Conservation (phyloP, 2,797 vertebrate genomes). For the Triplophysa yarkandensis region DNA sequence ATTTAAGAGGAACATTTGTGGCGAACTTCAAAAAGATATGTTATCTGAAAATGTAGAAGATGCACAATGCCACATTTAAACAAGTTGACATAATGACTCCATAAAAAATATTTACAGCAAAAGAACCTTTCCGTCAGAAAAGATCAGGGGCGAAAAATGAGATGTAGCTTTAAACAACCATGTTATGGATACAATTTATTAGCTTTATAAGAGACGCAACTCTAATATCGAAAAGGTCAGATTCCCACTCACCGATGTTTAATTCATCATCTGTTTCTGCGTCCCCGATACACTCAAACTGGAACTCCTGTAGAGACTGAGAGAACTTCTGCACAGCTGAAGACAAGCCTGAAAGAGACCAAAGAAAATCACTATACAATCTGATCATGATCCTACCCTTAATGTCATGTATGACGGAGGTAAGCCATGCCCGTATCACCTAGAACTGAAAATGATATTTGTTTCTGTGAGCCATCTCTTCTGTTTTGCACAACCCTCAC, state of each 20-base stretch:
- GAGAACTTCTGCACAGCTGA: constrained; percentile 94
- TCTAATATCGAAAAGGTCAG: neutral
- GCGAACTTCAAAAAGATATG: too few species aligned
- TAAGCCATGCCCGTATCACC: neutral
- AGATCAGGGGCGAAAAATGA: too few species aligned
- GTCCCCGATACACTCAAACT: constrained; percentile 96
- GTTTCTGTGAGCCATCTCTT: neutral
- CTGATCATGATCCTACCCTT: neutral
- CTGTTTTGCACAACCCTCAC: neutral
- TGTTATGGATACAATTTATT: neutral
- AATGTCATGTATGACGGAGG: neutral
- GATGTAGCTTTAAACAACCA: too few species aligned
- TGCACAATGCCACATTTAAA: too few species aligned
- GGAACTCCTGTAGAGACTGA: constrained; percentile 94
- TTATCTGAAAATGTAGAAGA: too few species aligned
- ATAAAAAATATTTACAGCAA: too few species aligned
- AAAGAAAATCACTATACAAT: neutral
- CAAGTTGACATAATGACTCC: too few species aligned
- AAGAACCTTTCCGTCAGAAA: too few species aligned
- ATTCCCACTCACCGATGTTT: constrained; percentile 83
- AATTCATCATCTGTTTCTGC: constrained; percentile 98
- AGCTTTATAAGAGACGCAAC: neutral
- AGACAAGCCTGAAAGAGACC: constrained; percentile 80
- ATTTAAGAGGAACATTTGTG: too few species aligned
- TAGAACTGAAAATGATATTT: neutral